phyloP scores from a whole-genome alignment of 2,113 vertebrate genomes.

The Piprites chloris region DNA sequence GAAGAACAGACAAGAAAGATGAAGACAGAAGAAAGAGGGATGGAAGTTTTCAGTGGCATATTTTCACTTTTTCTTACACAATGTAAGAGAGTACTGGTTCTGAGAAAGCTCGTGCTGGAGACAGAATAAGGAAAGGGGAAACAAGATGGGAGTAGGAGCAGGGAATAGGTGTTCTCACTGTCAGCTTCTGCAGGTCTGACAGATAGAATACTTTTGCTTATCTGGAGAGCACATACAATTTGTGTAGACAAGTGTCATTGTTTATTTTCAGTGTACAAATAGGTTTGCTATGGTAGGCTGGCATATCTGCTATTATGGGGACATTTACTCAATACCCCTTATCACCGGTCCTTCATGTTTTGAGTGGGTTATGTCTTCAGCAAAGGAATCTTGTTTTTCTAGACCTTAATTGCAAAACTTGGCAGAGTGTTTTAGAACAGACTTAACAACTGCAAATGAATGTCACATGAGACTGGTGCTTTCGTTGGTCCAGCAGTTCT shows the following conservation, averaged over 20 bases:
- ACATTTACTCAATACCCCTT: background rate
- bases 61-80: background rate
- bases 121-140: background rate
- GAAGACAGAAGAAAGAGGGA: background rate
- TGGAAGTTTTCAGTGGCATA: background rate
- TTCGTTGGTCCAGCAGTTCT: accelerated
- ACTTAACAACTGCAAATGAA: background rate
- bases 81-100: background rate
- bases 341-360: background rate
- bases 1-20: background rate
- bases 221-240: background rate
- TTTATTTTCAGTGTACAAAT: background rate
- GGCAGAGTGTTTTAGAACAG: background rate
- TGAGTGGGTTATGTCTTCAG: background rate
- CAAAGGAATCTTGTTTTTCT: background rate
- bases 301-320: background rate
- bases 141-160: background rate
- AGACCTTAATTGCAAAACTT: background rate
- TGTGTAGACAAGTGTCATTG: background rate
- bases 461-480: background rate
- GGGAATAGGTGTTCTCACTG: background rate
- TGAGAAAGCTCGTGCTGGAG: background rate
- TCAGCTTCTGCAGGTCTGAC: background rate
- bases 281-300: background rate
- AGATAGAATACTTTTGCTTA: background rate